These are phyloP conservation scores for Micoletzkya japonica DNA, from an alignment of 2,888 invertebrate genomes.

Conservation along the genomic window DNA sequence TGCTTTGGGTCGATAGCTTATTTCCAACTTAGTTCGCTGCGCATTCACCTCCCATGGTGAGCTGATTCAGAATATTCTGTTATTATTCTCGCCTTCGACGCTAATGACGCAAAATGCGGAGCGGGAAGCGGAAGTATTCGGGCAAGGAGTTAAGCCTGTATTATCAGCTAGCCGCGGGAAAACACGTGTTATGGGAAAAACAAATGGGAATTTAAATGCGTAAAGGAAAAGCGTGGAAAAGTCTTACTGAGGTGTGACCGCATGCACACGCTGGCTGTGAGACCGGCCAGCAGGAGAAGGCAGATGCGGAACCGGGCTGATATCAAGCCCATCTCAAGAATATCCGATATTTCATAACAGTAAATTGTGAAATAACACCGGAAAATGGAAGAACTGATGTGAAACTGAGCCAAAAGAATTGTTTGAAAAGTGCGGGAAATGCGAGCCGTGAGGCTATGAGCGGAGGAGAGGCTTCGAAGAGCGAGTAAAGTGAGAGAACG, in stretches of 20 bases:
- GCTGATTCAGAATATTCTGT: too few relatives aligned
- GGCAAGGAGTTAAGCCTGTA: too few relatives aligned
- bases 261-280: constrained; percentile 27
- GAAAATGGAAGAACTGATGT: background rate
- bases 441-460: background rate
- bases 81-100: too few relatives aligned
- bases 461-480: background rate
- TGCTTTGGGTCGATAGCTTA: too few relatives aligned
- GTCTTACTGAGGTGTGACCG: constrained; percentile 26
- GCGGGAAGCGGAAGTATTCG: too few relatives aligned
- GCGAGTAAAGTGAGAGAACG: background rate
- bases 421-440: background rate
- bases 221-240: too few relatives aligned
- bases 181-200: too few relatives aligned
- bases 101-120: too few relatives aligned
- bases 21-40: too few relatives aligned
- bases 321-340: constrained; percentile 4
- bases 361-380: background rate
- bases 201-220: too few relatives aligned
- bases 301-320: constrained; percentile 27
- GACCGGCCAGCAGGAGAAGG: constrained; percentile 17
- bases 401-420: background rate
- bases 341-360: background rate
- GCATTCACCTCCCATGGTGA: too few relatives aligned
- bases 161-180: too few relatives aligned